phyloP scores from a whole-genome alignment of 92 coral and sea anemone genomes.

The Zoanthus gigantus region DNA sequence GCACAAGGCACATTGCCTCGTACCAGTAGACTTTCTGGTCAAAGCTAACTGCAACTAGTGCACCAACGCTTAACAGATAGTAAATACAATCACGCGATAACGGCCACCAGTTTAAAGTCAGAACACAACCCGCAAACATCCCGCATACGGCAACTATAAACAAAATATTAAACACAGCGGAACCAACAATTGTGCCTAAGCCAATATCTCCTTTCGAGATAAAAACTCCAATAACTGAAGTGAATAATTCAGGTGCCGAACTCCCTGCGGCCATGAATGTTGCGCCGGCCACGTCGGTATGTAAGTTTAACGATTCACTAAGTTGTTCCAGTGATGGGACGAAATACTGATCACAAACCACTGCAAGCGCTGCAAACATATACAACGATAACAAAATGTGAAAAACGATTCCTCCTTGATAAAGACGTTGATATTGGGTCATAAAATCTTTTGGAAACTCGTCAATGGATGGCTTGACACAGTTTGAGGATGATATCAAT shows the following conservation, averaged over 20 bases:
- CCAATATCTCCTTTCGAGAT: slow-evolving; percentile 88
- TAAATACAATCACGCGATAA: slow-evolving; percentile 70
- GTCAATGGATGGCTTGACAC: slow-evolving; percentile 83
- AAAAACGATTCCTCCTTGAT: slow-evolving; percentile 64
- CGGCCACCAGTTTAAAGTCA: slow-evolving; percentile 80
- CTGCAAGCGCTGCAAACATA: slow-evolving; percentile 75
- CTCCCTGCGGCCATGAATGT: slow-evolving; percentile 91
- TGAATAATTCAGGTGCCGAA: slow-evolving; percentile 84
- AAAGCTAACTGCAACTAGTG: slow-evolving; percentile 68
- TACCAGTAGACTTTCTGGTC: slow-evolving; percentile 84
- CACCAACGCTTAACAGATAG: slow-evolving; percentile 75
- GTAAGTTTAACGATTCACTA: slow-evolving; percentile 59
- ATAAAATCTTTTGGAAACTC: slow-evolving; percentile 82
- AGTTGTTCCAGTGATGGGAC: slow-evolving; percentile 80
- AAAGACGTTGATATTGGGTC: slow-evolving; percentile 71
- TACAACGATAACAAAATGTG: slow-evolving; percentile 73
- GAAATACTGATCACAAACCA: slow-evolving; percentile 81
- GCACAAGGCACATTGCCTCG: slow-evolving; percentile 73
- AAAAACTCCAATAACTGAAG: slow-evolving; percentile 84
- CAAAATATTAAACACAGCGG: slow-evolving; percentile 80
- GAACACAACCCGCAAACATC: slow-evolving; percentile 67
- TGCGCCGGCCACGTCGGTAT: slow-evolving; percentile 86
- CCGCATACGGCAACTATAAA: slow-evolving; percentile 83
- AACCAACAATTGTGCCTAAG: slow-evolving; percentile 82
- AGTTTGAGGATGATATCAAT: slow-evolving; percentile 50